These are phyloP conservation scores for Echinarachnius parma DNA, from an alignment of 53 echinoderm and acorn worm species.

Conservation along the genomic window DNA sequence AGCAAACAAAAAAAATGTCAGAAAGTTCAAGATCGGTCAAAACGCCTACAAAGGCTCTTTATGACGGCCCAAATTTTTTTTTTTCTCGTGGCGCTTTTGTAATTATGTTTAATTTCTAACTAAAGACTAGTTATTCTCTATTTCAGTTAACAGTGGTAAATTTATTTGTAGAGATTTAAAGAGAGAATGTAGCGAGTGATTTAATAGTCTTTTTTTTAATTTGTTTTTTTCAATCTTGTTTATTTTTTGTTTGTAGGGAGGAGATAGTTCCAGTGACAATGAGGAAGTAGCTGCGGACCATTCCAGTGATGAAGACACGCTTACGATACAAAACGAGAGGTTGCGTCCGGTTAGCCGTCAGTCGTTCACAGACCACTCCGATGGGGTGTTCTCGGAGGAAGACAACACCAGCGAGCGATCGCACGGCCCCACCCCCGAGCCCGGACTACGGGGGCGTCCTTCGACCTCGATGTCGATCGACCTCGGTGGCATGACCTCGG, in stretches of 20 bases:
- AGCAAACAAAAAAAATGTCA: too few species aligned
- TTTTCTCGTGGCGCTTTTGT: too few species aligned
- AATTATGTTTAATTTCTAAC: too few species aligned
- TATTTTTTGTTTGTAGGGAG: conserved; percentile 9
- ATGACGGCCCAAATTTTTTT: too few species aligned
- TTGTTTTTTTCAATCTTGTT: too few species aligned
- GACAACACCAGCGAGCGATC: conserved; percentile 81
- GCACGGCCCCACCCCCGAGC: conserved; percentile 63
- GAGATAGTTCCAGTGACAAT: conserved; percentile 67
- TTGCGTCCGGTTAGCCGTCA: conserved; percentile 64
- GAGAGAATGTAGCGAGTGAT: too few species aligned
- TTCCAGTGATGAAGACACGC: conserved; percentile 84
- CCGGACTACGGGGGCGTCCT: conserved; percentile 23
- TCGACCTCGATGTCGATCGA: conserved; percentile 40
- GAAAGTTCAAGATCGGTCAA: too few species aligned
- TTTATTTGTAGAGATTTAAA: too few species aligned
- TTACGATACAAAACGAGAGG: conserved; percentile 69
- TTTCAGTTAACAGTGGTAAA: too few species aligned
- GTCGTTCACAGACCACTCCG: conserved; percentile 70
- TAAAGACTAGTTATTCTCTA: too few species aligned
- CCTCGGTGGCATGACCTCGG: conserved; percentile 67
- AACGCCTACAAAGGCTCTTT: too few species aligned
- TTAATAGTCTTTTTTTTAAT: too few species aligned
- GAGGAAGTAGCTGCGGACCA: conserved; percentile 61
- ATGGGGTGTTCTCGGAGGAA: conserved; percentile 68